Conservation (phyloP, 2,888 invertebrate genomes). For the Nyleta sp. region DNA sequence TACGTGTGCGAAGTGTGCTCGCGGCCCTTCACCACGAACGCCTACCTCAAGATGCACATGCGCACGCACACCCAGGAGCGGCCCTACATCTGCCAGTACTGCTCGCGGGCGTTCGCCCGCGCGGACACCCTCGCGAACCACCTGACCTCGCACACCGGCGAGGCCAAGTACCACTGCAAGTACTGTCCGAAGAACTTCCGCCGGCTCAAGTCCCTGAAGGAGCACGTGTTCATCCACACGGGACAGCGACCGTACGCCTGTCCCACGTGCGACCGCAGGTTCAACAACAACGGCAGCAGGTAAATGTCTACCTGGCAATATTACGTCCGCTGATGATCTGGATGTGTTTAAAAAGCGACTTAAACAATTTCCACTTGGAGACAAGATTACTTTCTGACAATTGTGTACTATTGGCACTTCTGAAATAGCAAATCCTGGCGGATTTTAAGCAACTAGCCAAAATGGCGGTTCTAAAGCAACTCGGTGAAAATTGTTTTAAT, state of each 20-base stretch:
- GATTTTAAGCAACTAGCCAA: no score
- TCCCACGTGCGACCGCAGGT: conserved; percentile 80
- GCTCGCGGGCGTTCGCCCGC: conserved; percentile 79
- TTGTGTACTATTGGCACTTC: no score
- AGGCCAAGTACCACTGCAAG: conserved; percentile 81
- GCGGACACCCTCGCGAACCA: conserved; percentile 81
- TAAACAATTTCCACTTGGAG: no score
- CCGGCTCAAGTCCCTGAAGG: conserved; percentile 78
- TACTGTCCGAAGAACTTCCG: conserved; percentile 80
- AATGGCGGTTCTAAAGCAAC: no score
- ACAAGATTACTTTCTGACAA: no score
- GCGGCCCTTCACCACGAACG: conserved; percentile 80
- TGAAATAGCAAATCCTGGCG: no score
- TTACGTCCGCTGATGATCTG: no score
- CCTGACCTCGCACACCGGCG: conserved; percentile 80
- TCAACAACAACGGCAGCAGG: conserved; percentile 80
- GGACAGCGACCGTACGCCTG: conserved; percentile 81
- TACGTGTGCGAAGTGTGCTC: conserved; percentile 81
- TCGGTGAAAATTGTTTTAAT: no score
- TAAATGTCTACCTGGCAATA: no score
- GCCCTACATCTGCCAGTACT: conserved; percentile 81
- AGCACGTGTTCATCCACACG: conserved; percentile 81
- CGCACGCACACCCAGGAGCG: conserved; percentile 80
- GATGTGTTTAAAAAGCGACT: no score
- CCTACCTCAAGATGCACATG: conserved; percentile 81